Evolutionary conservation across 92 coral and sea anemone species (phyloP).

Genomic region (Zoanthus gigantus): DNA sequence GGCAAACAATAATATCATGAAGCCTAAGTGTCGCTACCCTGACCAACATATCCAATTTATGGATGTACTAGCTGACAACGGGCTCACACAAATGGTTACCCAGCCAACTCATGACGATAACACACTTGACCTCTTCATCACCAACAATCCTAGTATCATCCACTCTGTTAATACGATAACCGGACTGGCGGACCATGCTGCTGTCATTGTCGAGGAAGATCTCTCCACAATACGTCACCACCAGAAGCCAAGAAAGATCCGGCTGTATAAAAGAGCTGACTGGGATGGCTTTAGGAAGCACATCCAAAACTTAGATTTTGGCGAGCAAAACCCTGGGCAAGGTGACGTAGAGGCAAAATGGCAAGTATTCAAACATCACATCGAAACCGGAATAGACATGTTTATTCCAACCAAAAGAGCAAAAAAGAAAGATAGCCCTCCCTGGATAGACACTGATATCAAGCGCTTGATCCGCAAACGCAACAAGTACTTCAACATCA

Average conservation of each 20-base stretch:
- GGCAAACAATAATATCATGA: not conserved
- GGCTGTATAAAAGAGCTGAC: not conserved
- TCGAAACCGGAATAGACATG: not conserved
- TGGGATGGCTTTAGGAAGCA: not conserved
- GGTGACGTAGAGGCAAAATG: not conserved
- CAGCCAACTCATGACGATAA: conserved; percentile 50
- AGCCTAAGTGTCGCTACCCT: conserved; percentile 36
- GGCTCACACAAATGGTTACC: conserved; percentile 52
- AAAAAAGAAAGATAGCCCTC: not conserved
- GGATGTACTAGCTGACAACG: conserved; percentile 33
- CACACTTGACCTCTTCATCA: conserved; percentile 39
- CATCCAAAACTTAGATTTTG: not conserved
- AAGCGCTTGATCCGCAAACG: not conserved
- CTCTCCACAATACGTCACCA: not conserved
- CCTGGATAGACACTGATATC: not conserved
- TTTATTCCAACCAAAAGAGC: not conserved
- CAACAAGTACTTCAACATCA: not conserved
- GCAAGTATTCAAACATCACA: not conserved
- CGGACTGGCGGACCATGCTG: conserved; percentile 46
- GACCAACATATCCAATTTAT: conserved; percentile 16
- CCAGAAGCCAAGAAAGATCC: conserved; percentile 8
- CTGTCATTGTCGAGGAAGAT: conserved; percentile 2
- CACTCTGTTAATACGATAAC: not conserved
- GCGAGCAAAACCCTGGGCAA: not conserved
- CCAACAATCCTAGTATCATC: not conserved